These are phyloP conservation scores for Pangasius larnaudii DNA, from an alignment of 2,797 vertebrate genomes.

Conservation along the genomic window DNA sequence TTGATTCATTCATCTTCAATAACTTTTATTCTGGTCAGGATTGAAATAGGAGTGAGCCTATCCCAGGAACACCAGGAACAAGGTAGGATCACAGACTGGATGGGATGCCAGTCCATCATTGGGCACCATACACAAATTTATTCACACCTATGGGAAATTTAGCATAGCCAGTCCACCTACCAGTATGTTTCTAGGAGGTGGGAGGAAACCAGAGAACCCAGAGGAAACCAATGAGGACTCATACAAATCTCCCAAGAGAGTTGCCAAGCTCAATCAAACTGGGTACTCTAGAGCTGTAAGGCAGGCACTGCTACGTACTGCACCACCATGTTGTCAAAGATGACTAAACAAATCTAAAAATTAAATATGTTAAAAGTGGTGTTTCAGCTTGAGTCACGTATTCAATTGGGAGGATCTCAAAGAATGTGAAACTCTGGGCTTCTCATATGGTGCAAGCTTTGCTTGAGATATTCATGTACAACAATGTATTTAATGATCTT, in stretches of 20 bases:
- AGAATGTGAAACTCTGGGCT: neutral
- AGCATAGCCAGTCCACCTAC: neutral
- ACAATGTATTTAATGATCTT: constrained; percentile 25
- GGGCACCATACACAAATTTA: neutral
- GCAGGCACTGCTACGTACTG: neutral
- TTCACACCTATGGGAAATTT: neutral
- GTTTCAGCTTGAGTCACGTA: neutral
- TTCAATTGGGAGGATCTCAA: neutral
- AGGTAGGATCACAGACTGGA: neutral
- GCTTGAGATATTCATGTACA: neutral
- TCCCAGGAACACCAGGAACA: neutral
- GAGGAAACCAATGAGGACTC: neutral
- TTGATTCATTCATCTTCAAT: neutral
- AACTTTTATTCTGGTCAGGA: neutral
- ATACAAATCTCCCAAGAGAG: neutral
- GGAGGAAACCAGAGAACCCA: neutral
- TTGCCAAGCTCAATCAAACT: neutral
- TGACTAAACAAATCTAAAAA: neutral
- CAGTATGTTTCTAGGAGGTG: neutral
- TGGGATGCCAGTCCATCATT: neutral
- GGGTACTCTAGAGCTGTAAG: neutral
- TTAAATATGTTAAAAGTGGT: neutral
- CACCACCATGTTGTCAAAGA: neutral
- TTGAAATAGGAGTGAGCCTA: neutral
- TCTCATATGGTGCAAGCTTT: neutral